Percentiles rank a stretch among this genome's conserved stretches.
phyloP scores from a whole-genome alignment of 2,888 invertebrate species.

The Nomada goodeniana region DNA sequence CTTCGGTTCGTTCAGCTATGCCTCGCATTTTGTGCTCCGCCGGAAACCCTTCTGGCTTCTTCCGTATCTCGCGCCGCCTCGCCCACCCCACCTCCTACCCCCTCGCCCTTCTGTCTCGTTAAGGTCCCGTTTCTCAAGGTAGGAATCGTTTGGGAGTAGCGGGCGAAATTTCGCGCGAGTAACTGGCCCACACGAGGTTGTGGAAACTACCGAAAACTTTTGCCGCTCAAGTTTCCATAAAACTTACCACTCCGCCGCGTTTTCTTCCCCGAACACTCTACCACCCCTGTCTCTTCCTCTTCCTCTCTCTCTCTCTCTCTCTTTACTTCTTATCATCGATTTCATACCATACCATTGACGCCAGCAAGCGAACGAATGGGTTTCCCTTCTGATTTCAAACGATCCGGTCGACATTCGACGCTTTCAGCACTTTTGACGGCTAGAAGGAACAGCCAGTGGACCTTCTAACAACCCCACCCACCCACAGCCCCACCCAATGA shows the following conservation, averaged over 20 bases:
- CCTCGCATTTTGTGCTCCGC: slow-evolving; percentile 30
- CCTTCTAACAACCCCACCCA: slow-evolving; percentile 3
- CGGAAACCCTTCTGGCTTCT: slow-evolving; percentile 29
- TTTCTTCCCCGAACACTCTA: slow-evolving; percentile 18
- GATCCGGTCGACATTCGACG: slow-evolving; percentile 54
- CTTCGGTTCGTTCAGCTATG: slow-evolving; percentile 44
- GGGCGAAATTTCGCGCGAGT: slow-evolving; percentile 48
- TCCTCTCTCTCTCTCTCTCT: neutral
- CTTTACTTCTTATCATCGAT: slow-evolving; percentile 17
- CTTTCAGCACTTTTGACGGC: slow-evolving; percentile 51
- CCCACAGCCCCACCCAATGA: neutral
- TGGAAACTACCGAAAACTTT: slow-evolving; percentile 65
- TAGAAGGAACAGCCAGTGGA: slow-evolving; percentile 47
- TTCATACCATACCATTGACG: slow-evolving; percentile 48
- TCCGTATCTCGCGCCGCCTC: neutral
- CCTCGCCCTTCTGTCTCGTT: slow-evolving; percentile 44
- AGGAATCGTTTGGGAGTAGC: slow-evolving; percentile 31
- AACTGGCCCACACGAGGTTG: slow-evolving; percentile 51
- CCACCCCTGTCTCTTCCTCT: neutral
- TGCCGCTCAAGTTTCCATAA: slow-evolving; percentile 60
- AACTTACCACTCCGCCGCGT: slow-evolving; percentile 58
- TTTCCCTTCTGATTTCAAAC: slow-evolving; percentile 38
- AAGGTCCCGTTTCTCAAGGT: slow-evolving; percentile 52
- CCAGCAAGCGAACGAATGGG: slow-evolving; percentile 28
- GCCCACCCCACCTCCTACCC: neutral